Evolutionary conservation across 1,140 invertebrate genomes (phyloP).

Genomic region (Spodoptera frugiperda): DNA sequence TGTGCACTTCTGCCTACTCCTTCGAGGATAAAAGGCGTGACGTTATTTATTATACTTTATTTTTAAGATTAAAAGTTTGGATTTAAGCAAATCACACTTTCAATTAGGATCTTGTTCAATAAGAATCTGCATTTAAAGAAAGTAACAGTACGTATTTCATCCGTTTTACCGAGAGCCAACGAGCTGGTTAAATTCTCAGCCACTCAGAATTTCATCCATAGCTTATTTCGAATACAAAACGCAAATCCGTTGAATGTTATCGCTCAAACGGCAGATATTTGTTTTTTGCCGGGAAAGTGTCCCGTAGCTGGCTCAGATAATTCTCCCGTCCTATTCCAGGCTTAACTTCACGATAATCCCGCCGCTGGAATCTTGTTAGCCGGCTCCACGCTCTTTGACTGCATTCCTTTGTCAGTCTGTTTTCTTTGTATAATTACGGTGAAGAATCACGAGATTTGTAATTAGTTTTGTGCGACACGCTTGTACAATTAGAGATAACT

Average conservation of each 20-base stretch:
- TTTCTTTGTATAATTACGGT: constrained; percentile 38
- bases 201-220: constrained; percentile 8
- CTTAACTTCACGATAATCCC: constrained; percentile 44
- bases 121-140: background rate
- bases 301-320: constrained; percentile 14
- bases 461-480: constrained; percentile 25
- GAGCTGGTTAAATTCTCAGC: constrained; percentile 19
- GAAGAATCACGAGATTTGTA: constrained; percentile 15
- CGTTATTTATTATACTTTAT: too few relatives aligned
- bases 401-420: constrained; percentile 35
- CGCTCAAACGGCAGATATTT: constrained; percentile 33
- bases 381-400: constrained; percentile 29
- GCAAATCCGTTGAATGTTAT: constrained; percentile 38
- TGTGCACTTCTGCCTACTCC: too few relatives aligned
- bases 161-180: constrained; percentile 7
- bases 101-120: too few relatives aligned
- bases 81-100: too few relatives aligned
- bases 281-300: constrained; percentile 24
- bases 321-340: constrained; percentile 33
- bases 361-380: constrained; percentile 36
- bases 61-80: too few relatives aligned
- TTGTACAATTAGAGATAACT: constrained; percentile 1
- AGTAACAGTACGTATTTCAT: background rate
- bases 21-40: too few relatives aligned
- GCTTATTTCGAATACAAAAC: constrained; percentile 36